A percentile compares a stretch with the other conserved stretches of the same genome.
These are phyloP conservation scores for Enoplosus armatus DNA, from an alignment of 2,797 vertebrate genomes.

Conservation along the genomic window DNA sequence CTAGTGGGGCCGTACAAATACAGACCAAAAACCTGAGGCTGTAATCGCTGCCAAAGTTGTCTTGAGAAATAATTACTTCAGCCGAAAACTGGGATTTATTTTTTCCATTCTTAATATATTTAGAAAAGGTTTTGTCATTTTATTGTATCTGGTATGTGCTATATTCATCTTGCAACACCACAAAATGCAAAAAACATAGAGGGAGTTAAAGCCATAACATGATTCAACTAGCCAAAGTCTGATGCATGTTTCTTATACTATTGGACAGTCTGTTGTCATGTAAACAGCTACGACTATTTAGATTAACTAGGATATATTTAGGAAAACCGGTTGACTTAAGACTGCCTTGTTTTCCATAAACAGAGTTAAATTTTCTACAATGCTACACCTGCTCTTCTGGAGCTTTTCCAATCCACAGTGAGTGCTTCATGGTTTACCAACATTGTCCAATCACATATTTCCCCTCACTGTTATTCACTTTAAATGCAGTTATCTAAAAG, in stretches of 20 bases:
- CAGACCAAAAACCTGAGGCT: slow-evolving; percentile 1
- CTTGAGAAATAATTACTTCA: not conserved
- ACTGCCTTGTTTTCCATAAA: not conserved
- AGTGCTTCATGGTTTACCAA: slow-evolving; percentile 7
- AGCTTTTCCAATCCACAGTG: not conserved
- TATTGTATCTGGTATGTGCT: not conserved
- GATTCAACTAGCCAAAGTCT: slow-evolving; percentile 17
- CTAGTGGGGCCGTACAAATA: not conserved
- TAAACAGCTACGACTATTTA: not conserved
- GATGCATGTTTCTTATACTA: not conserved
- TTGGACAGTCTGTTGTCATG: not conserved
- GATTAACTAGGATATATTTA: not conserved
- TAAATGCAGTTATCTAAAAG: slow-evolving; percentile 7
- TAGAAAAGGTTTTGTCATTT: not conserved
- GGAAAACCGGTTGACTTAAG: not conserved
- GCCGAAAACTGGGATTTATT: not conserved
- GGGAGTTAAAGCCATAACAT: slow-evolving; percentile 1
- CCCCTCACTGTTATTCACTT: not conserved
- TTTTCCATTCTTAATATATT: not conserved
- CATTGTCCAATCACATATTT: not conserved
- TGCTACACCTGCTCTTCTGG: not conserved
- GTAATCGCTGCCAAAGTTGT: slow-evolving; percentile 4
- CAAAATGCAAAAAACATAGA: not conserved
- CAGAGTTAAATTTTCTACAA: not conserved
- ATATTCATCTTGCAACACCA: not conserved